Base-by-base conservation (phyloP, 2,113 vertebrate species). In the Sinocyclocheilus anshuiensis region DNA sequence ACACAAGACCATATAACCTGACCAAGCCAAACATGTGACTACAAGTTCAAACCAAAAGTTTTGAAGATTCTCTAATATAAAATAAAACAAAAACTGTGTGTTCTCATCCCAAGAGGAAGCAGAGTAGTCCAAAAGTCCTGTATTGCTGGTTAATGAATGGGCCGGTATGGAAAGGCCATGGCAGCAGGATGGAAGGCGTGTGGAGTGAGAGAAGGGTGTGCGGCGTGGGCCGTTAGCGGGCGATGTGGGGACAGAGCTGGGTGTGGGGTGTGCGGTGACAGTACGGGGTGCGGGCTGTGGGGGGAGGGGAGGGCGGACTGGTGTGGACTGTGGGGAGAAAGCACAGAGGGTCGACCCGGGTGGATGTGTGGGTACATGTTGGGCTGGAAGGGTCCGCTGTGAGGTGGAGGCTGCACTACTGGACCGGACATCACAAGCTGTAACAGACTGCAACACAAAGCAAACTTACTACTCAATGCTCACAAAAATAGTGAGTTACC, bases 391-490 rank as follows among this genome's bases (percentile, higher is more conserved):
- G 94, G 45, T 0, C 94, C 36, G 0, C 94, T 39, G 1, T 96
- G 96, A 18, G 89, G 69, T 0, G 92, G 92, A 29, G 96, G 97
- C 88, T 97, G 97, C 12, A 89, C 86, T 22, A 99, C 97, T 0
- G 98, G 98, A 0, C 98, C 98, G 0, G 97, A 98, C 89, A 99
- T 94, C 91, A 99, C 98, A 94, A 99, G 91, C 95, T 99, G 98
- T 84, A 99, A 96, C 84, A 99, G 93, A 95, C 98, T 99, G 96
- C 0, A 63, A 53, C 22, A 82, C n/a, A 55, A 76, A 50, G 67
- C 61, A 20, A 8, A 84, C 33, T 42, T 74, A 42, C 36, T 42
- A 50, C 42, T 57, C 15, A 76, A 10, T 72, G 36, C 36, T 42
- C 39, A 89, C 53, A 87, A 29, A 6, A 4, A 26, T 29, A 22